Evolutionary conservation across 2,888 invertebrate species (phyloP).

Genomic region (Ditula angustiorana): DNA sequence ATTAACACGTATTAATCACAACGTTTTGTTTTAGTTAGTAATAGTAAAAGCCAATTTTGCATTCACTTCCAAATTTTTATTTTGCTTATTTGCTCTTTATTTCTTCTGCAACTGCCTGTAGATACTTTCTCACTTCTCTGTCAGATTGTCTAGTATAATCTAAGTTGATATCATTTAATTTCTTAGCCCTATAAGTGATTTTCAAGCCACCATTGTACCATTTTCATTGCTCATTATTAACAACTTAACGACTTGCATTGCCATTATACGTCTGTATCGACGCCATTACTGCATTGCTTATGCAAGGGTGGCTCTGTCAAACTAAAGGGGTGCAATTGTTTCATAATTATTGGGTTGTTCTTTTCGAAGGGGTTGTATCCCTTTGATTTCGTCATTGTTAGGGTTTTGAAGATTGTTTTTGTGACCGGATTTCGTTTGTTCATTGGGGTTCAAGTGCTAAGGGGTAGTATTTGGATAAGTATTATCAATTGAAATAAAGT

Average conservation of each 20-base stretch:
- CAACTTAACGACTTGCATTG: constrained; percentile 31
- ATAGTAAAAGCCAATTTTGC: no score
- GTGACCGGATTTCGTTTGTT: constrained; percentile 8
- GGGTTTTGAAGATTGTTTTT: constrained; percentile 20
- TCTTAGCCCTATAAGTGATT: not conserved
- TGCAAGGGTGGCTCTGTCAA: constrained; percentile 32
- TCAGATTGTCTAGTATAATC: no score
- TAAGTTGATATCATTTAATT: not conserved
- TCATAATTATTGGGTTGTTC: constrained; percentile 41
- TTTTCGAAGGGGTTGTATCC: constrained; percentile 33
- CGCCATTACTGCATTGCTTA: constrained; percentile 29
- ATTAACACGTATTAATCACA: no score
- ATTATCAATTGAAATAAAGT: not conserved
- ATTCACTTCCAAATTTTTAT: no score
- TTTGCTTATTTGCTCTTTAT: no score
- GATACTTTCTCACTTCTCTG: no score
- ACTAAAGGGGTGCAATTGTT: constrained; percentile 34
- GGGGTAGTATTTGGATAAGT: not conserved
- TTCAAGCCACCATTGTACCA: not conserved
- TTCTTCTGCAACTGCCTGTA: no score
- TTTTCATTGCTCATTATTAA: constrained; percentile 24
- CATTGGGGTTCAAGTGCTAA: not conserved
- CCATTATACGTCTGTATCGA: constrained; percentile 18
- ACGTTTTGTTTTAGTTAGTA: no score
- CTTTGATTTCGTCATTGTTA: constrained; percentile 24